Evolutionary conservation across 2,113 vertebrate genomes (phyloP), one percentile per base, ranked within the genome.

Genomic region (Glaucidium brasilianum): DNA sequence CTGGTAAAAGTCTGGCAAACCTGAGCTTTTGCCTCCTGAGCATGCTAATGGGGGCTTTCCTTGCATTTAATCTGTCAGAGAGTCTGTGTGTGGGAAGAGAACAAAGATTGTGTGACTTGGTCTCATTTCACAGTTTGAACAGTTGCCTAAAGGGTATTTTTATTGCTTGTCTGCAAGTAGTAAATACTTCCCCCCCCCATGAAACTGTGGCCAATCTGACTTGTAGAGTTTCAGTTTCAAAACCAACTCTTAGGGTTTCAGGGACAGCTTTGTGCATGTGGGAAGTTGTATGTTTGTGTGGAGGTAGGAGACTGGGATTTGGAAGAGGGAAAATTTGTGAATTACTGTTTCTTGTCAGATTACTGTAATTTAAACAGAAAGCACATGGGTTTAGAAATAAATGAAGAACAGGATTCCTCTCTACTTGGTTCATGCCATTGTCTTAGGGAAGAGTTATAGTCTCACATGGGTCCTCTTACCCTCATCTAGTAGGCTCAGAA

Each of bases 81-180:
- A 93, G 62, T 35, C 52, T 56, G 26, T 45, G 23, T 80, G 53
- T 66, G 12, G 11, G 32, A 68, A 55, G 59, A 35, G 59, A 86
- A 47, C 59, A 88, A 72, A 74, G 39, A 50, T 56, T 2, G 0
- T 34, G 17, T 82, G 82, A 76, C 23, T 72, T 14, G 12, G 35
- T 82, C 49, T 62, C 35, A 81, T 83, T 93, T 59, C 90, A 84
- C 34, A 41, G 83, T 94, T 68, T 77, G 79, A 93, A 52, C 29
- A 34, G 43, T 95, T 95, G 75, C 27, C 64, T 74, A 49, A 84
- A 88, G 49, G 10, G 47, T 55, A 71, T 53, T 94, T 89, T 80
- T 68, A 81, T 93, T 92, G 68, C 47, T 83, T 92, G 39, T 63
- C 59, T 75, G 29, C 85, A 56, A 82, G 47, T 59, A 43, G 56